Evolutionary conservation across 2,797 vertebrate genomes (phyloP), one percentile per base, ranked within the genome.

Genomic region (Pristis pectinata): DNA sequence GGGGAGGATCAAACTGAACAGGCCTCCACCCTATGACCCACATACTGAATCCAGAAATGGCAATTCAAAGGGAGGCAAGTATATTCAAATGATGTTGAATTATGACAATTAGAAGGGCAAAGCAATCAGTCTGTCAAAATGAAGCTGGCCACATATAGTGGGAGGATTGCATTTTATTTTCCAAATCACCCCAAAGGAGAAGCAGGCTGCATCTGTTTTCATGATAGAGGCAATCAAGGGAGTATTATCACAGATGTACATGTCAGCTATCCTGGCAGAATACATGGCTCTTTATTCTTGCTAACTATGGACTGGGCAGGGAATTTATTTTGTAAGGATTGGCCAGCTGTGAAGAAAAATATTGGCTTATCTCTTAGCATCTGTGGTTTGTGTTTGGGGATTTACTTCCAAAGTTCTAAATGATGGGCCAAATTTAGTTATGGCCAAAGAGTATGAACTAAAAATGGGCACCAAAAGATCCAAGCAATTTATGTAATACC

Each of bases 221-320:
- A 53, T 94, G 67, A 44, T 44, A 93, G 92, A 53, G 44, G 27
- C 49, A 70, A 53, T 8, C 49, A 44, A 72, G 70, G 11, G 70
- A 74, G 27, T 94, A 94, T 94, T n/a, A 76, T 74, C 44, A 34
- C 70, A 41, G 70, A 94, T 74, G 70, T 67, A 74, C 30, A 4
- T 76, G 44, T 76, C 44, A 74, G 72, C 44, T 94, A 34, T 94
- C 92, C 70, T 74, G 92, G 44, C 92, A 94, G 92, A 17, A 76
- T 74, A 56, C 44, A 53, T 94, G 70, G 70, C 13, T 53, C 15
- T 94, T 94, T 94, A 74, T 76, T 94, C 44, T 34, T 76, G 34
- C 92, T 53, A 94, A 74, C 53, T 49, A 8, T 72, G 67, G 70
- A 74, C 30, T 15, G 72, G 44, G 92, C 92, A 94, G 92, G 92